A percentile compares a stretch with the other conserved stretches of the same genome.
Evolutionary conservation across 2,888 invertebrate species (phyloP).

Genomic region (Hylaea fasciaria): DNA sequence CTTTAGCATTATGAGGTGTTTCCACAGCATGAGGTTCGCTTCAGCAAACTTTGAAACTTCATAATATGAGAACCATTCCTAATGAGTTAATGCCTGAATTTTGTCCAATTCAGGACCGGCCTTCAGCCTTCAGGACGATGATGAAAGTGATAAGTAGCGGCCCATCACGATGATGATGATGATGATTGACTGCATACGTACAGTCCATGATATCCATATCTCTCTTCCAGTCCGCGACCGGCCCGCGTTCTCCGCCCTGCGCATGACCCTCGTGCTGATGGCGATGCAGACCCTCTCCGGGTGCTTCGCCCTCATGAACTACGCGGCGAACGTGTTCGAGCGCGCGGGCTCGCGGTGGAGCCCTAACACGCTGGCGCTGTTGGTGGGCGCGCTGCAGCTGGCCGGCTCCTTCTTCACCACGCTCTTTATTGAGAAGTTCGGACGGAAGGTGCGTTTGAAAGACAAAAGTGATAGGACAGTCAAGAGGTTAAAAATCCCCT

Average conservation of each 20-base stretch:
- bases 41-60: too few species aligned
- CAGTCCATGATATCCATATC: not conserved
- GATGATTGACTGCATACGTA: not conserved
- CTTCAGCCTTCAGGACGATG: too few species aligned
- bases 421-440: conserved; percentile 68
- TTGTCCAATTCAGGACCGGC: too few species aligned
- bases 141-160: too few species aligned
- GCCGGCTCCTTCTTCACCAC: conserved; percentile 70
- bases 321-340: conserved; percentile 70
- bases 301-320: conserved; percentile 75
- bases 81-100: too few species aligned
- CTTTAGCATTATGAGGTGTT: too few species aligned
- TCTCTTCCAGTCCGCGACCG: conserved; percentile 59
- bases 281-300: conserved; percentile 72
- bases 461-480: not conserved
- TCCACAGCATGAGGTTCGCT: too few species aligned
- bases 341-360: conserved; percentile 83
- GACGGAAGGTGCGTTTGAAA: conserved; percentile 59
- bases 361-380: conserved; percentile 64
- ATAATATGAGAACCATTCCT: too few species aligned
- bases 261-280: conserved; percentile 65
- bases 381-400: conserved; percentile 65
- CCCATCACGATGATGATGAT: too few species aligned
- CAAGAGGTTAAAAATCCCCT: too few species aligned
- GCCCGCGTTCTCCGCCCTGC: conserved; percentile 63